These are phyloP conservation scores for Myxocyprinus asiaticus DNA, from an alignment of 2,113 vertebrate genomes.

Conservation along the genomic window DNA sequence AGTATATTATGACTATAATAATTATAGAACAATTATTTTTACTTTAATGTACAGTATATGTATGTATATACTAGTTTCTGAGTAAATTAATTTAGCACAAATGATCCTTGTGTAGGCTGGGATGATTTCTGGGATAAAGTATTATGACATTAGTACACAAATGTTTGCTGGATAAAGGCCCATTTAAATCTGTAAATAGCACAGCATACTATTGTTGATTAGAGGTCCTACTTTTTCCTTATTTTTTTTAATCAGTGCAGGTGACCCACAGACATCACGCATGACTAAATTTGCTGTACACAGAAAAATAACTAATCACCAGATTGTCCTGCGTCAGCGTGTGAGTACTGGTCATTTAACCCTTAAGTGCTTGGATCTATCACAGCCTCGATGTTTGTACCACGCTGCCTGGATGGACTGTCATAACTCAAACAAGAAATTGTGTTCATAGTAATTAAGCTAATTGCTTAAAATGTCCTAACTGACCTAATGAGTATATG, in stretches of 20 bases:
- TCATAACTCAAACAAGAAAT: not conserved
- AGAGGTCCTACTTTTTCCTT: conserved; percentile 46
- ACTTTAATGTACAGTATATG: conserved; percentile 75
- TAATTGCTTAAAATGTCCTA: too few relatives aligned
- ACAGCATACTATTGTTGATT: conserved; percentile 74
- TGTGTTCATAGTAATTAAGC: too few relatives aligned
- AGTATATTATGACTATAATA: not conserved
- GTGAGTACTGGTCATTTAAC: conserved; percentile 55
- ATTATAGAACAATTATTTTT: conserved; percentile 32
- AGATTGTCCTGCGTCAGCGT: conserved; percentile 83
- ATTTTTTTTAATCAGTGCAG: conserved; percentile 44
- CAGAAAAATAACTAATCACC: conserved; percentile 22
- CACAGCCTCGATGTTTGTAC: too few relatives aligned
- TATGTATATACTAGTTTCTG: conserved; percentile 63
- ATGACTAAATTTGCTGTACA: too few relatives aligned
- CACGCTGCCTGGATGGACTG: not conserved
- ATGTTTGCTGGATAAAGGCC: conserved; percentile 30
- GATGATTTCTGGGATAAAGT: conserved; percentile 21
- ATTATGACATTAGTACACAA: conserved; percentile 22
- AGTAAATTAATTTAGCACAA: conserved; percentile 68
- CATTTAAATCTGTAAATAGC: conserved; percentile 89
- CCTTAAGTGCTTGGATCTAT: too few relatives aligned
- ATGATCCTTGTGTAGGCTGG: not conserved
- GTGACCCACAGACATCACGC: conserved; percentile 59
- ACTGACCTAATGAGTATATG: too few relatives aligned